These are phyloP conservation scores for Deroplatys truncata DNA, from an alignment of 2,888 invertebrate species.

Conservation along the genomic window DNA sequence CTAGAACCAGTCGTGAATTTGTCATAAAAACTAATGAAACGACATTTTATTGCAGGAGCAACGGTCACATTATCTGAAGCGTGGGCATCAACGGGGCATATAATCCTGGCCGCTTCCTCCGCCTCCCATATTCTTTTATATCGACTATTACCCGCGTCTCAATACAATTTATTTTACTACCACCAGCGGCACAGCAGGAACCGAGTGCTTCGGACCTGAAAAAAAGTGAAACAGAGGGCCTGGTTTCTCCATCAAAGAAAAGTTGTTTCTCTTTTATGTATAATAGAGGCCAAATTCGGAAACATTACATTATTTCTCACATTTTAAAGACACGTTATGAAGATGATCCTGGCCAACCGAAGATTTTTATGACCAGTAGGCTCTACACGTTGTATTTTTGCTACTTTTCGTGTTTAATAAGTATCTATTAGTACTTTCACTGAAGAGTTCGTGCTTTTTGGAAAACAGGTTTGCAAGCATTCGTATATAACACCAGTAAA, in stretches of 20 bases:
- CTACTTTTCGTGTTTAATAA: no score
- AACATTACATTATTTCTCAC: no score
- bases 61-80: background rate
- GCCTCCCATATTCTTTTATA: slow-evolving; percentile 7
- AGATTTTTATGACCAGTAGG: no score
- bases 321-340: no score
- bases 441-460: no score
- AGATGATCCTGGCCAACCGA: no score
- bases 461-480: no score
- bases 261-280: background rate
- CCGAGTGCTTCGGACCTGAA: background rate
- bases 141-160: slow-evolving; percentile 4
- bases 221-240: background rate
- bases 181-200: background rate
- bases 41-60: slow-evolving; percentile 14
- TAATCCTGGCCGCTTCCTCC: background rate
- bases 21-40: slow-evolving; percentile 24
- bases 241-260: background rate
- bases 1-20: slow-evolving; percentile 5
- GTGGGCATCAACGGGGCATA: background rate
- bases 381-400: no score
- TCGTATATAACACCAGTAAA: no score
- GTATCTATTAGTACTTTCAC: no score
- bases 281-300: no score
- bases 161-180: slow-evolving; percentile 7